Base-by-base conservation (phyloP, 2,888 invertebrate species). In the Dermolepida albohirtum region DNA sequence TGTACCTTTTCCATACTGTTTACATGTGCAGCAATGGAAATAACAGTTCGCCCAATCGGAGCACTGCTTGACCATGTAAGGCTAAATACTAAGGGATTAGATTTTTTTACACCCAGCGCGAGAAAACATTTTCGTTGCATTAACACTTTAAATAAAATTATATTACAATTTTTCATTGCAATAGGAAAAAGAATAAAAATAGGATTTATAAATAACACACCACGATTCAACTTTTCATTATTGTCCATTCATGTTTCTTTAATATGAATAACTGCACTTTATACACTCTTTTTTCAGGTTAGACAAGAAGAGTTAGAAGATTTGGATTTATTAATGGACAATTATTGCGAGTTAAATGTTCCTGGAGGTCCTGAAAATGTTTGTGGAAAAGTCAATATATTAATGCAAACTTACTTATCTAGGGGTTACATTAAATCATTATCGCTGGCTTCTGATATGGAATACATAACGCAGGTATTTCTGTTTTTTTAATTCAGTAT, bases 231-330 rank as follows among this genome's bases (percentile, higher is more conserved):
- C 22, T 22, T 22, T 22, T 22, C 22, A 22, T 2, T 22, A 22
- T 1, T 4, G 22, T 22, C 22, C n/a, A n/a, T n/a, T n/a, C n/a
- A 22, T 2, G 22, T 22, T 22, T 22, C n/a, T 22, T 22, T 22
- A 4, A 4, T 4, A 22, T 22, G 4, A 4, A 22, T 22, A 22
- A 22, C 22, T 22, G 4, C 22, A 22, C 22, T 22, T 22, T 22
- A 4, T 4, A 22, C 22, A n/a, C n/a, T n/a, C n/a, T 12, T 62
- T 70, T 66, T 51, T 51, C 73, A 93, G 92, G 90, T 97, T 0
- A 89, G 99, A 62, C 98, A 98, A 79, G 98, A 99, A 80, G 99
- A 99, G 82, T 82, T 97, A 75, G 89, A 91, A 11, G 98, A 99
- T 80, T 83, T 99, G 63, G 96, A 97, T 81, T 86, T 88, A 49